Evolutionary conservation across 2,113 vertebrate genomes (phyloP).

Genomic region (Neopipo cinnamomea): DNA sequence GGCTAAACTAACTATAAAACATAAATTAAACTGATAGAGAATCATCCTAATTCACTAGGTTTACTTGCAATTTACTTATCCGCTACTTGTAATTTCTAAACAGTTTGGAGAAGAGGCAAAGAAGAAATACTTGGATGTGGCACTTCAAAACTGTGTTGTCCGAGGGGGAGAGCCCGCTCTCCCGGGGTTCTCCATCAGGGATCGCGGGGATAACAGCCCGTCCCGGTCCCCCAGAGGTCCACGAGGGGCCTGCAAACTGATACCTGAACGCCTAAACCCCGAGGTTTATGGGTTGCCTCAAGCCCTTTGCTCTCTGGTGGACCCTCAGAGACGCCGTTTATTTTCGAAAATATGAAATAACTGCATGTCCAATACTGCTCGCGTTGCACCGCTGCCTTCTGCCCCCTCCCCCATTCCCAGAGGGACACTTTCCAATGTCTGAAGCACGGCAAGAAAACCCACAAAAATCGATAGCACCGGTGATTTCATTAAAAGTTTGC

Average conservation of each 20-base stretch:
- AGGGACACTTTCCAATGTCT: neutral
- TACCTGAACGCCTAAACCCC: neutral
- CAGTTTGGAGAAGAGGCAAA: constrained; percentile 21
- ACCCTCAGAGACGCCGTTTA: neutral
- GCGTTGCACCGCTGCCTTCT: neutral
- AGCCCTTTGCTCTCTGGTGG: neutral
- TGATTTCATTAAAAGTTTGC: neutral
- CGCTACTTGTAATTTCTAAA: constrained; percentile 68
- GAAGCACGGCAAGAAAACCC: neutral
- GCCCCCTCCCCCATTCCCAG: neutral
- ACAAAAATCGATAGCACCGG: neutral
- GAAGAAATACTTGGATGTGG: neutral
- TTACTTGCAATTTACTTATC: constrained; percentile 74
- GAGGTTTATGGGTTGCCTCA: neutral
- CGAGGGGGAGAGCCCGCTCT: neutral
- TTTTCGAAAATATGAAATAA: constrained; percentile 6
- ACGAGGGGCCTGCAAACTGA: neutral
- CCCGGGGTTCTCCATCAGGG: neutral
- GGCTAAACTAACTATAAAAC: constrained; percentile 83
- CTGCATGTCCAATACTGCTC: neutral
- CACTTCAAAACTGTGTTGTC: neutral
- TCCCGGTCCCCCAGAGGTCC: neutral
- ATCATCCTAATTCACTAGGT: constrained; percentile 75
- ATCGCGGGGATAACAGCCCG: neutral
- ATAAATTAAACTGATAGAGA: constrained; percentile 79